Evolutionary conservation across 2,113 vertebrate species (phyloP), one percentile per base, ranked within the genome.

Genomic region (Engraulis encrasicolus): DNA sequence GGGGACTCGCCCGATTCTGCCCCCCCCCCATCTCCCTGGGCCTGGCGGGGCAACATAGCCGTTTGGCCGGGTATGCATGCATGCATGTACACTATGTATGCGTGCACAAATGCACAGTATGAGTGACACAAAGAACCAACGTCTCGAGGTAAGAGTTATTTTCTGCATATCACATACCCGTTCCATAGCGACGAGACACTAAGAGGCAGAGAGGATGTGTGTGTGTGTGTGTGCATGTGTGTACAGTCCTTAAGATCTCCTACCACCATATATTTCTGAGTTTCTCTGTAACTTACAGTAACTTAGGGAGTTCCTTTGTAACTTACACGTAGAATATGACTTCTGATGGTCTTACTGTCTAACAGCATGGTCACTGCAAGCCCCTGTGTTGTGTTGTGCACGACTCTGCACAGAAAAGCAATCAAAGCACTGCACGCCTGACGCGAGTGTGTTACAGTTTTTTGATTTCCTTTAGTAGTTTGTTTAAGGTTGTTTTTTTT

Each of bases 71-170:
- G n/a, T n/a, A n/a, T n/a, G n/a, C n/a, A n/a, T n/a, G n/a, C n/a
- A n/a, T n/a, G n/a, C n/a, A n/a, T n/a, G n/a, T n/a, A n/a, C n/a
- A n/a, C n/a, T n/a, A n/a, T n/a, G n/a, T n/a, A n/a, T n/a, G n/a
- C n/a, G n/a, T n/a, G n/a, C n/a, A 74, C 66, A 31, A 74, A 31
- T 27, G 34, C 15, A 19, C 31, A 74, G 34, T 34, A 71, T 31
- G 14, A 74, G 15, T 58, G 54, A 58, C 17, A 17, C 2, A 74
- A 34, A 31, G 11, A 66, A 23, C 23, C 11, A 27, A 66, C n/a
- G 58, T 66, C n/a, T 66, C 23, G 66, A 74, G 66, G 66, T 74
- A 74, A 74, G 27, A 74, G 34, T 74, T 9, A 74, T 34, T 34
- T 74, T 34, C 66, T 74, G 66, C 66, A 74, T 61, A 61, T 31